A percentile compares a stretch with the other conserved stretches of the same genome.
Evolutionary conservation across 2,888 invertebrate genomes (phyloP).

Genomic region (Cremastinae sp.): DNA sequence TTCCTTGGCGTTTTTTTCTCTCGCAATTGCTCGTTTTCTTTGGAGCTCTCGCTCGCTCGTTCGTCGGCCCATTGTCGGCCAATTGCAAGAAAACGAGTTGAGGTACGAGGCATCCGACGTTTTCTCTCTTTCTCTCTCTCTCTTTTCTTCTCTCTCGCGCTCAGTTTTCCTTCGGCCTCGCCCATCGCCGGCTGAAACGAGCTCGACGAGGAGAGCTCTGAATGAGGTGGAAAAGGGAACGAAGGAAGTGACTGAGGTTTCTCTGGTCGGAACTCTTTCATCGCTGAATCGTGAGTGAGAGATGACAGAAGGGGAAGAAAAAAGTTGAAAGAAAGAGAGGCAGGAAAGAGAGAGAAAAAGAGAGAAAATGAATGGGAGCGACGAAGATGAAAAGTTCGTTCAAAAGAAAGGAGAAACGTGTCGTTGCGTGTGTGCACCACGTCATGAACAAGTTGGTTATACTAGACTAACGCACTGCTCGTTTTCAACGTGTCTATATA

Average conservation of each 20-base stretch:
- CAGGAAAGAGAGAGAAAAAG: constrained; percentile 8
- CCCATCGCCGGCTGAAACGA: constrained; percentile 28
- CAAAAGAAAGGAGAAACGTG: constrained; percentile 33
- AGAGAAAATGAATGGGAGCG: background rate
- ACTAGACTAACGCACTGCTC: constrained; percentile 38
- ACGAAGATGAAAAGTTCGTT: constrained; percentile 21
- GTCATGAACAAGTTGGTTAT: constrained; percentile 24
- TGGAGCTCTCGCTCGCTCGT: constrained; percentile 42
- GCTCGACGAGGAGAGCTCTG: constrained; percentile 54
- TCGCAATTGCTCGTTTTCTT: constrained; percentile 22
- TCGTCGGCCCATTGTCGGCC: constrained; percentile 66
- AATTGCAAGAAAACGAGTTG: constrained; percentile 63
- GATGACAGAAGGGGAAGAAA: constrained; percentile 10
- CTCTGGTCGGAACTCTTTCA: constrained; percentile 66
- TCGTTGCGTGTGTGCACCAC: constrained; percentile 16
- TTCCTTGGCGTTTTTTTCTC: background rate
- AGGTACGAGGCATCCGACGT: constrained; percentile 25
- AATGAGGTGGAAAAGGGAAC: constrained; percentile 57
- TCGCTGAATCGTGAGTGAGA: constrained; percentile 62
- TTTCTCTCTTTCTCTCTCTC: constrained; percentile 55
- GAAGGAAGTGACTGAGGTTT: constrained; percentile 65
- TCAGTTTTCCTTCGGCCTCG: constrained; percentile 36
- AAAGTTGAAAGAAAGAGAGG: constrained; percentile 12
- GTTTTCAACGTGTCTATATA: constrained; percentile 34
- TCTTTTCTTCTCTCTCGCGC: constrained; percentile 47